These are phyloP conservation scores for Frankliniella fusca DNA, from an alignment of 2,888 invertebrate genomes.

Conservation along the genomic window DNA sequence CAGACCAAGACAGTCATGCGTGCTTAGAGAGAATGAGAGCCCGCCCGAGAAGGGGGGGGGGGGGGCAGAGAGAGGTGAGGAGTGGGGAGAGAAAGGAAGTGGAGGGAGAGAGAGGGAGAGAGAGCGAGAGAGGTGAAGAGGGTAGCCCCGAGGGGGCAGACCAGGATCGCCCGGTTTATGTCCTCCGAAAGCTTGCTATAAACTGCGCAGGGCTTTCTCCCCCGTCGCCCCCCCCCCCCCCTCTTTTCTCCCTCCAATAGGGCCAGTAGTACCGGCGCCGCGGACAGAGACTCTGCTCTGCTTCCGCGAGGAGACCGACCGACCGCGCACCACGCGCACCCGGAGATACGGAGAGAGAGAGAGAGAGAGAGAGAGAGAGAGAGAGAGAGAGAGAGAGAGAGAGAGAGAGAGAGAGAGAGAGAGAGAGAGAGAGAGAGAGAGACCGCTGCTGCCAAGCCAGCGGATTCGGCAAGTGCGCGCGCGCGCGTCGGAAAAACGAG, in stretches of 20 bases:
- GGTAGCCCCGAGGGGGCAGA: background rate
- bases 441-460: too few species aligned
- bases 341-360: background rate
- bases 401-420: background rate
- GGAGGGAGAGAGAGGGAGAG: background rate
- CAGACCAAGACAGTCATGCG: background rate
- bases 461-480: too few species aligned
- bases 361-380: background rate
- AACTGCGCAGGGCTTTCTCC: constrained; percentile 13
- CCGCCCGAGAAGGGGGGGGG: background rate
- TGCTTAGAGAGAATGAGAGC: background rate
- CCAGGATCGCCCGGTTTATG: constrained; percentile 16
- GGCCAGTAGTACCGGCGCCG: background rate
- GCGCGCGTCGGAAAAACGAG: too few species aligned
- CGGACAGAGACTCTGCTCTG: background rate
- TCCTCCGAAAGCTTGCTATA: constrained; percentile 17
- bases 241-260: background rate
- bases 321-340: background rate
- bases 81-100: background rate
- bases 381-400: background rate
- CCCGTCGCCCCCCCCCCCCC: background rate
- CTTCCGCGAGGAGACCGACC: background rate
- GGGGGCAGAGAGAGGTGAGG: background rate
- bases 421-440: background rate
- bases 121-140: background rate